These are phyloP conservation scores for Lymantria monacha DNA, from an alignment of 2,888 invertebrate species.

Conservation along the genomic window DNA sequence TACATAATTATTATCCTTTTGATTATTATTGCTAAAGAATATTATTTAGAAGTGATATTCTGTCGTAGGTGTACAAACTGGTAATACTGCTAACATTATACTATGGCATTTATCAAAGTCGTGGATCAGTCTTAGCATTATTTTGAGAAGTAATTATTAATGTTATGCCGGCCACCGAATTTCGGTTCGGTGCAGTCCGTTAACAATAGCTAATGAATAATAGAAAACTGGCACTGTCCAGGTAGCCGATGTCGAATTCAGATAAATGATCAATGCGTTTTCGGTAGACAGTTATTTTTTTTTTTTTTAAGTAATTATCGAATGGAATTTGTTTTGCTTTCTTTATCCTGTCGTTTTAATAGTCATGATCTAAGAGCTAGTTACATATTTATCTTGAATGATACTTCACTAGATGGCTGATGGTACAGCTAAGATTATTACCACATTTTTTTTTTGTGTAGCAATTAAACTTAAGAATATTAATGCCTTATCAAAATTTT, in stretches of 20 bases:
- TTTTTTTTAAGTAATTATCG: slow-evolving; percentile 62
- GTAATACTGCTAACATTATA: slow-evolving; percentile 33
- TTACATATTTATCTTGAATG: slow-evolving; percentile 1
- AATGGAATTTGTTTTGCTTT: slow-evolving; percentile 48
- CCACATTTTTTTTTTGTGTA: slow-evolving; percentile 34
- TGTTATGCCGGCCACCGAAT: slow-evolving; percentile 76
- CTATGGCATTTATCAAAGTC: slow-evolving; percentile 62
- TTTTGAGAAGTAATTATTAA: slow-evolving; percentile 83
- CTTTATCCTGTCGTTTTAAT: slow-evolving; percentile 19
- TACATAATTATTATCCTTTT: too few species aligned
- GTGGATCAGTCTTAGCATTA: slow-evolving; percentile 77
- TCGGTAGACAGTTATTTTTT: slow-evolving; percentile 58
- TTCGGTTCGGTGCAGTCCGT: slow-evolving; percentile 64
- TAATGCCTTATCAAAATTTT: too few species aligned
- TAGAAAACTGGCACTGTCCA: slow-evolving; percentile 70
- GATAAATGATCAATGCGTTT: slow-evolving; percentile 76
- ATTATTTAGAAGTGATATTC: background rate
- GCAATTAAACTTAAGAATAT: too few species aligned
- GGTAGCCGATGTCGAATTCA: slow-evolving; percentile 67
- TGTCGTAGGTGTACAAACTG: slow-evolving; percentile 22
- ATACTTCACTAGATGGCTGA: background rate
- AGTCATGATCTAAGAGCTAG: slow-evolving; percentile 5
- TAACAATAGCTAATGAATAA: slow-evolving; percentile 75
- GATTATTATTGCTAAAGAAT: background rate
- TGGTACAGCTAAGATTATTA: background rate